phyloP scores from a whole-genome alignment of 2,113 vertebrate genomes.

The Pelmatolapia mariae region DNA sequence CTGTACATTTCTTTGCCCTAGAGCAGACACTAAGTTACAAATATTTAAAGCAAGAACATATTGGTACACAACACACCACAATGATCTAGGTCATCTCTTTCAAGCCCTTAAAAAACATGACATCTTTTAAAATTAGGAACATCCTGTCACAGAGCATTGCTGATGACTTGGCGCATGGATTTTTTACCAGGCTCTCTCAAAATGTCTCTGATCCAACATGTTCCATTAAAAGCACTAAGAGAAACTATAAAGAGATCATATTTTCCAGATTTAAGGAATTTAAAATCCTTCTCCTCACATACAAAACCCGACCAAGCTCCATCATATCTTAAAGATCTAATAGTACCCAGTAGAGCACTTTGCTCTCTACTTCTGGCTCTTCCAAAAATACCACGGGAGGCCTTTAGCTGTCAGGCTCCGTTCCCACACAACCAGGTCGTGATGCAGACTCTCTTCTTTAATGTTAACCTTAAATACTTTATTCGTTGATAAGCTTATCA shows the following conservation, averaged over 20 bases:
- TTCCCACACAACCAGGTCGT: not conserved
- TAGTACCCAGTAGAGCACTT: not conserved
- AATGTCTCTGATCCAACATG: not conserved
- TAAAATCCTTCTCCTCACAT: not conserved
- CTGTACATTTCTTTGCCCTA: not conserved
- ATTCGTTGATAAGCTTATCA: not conserved
- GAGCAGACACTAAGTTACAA: not conserved
- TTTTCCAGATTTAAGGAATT: not conserved
- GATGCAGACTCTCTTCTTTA: not conserved
- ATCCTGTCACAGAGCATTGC: not conserved
- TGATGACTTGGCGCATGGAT: not conserved
- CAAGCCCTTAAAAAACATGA: not conserved
- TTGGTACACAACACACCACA: not conserved
- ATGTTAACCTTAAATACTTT: not conserved
- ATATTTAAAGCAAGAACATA: not conserved
- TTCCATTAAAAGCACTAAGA: not conserved
- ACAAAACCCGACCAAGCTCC: not conserved
- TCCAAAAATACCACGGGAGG: not conserved
- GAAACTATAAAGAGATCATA: not conserved
- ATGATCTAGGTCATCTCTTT: not conserved
- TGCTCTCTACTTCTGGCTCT: not conserved
- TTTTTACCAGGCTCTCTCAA: not conserved
- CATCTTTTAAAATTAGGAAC: not conserved
- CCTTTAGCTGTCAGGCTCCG: not conserved
- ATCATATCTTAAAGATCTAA: not conserved